Conservation (phyloP, 1,140 invertebrate genomes). For the Triops longicaudatus region DNA sequence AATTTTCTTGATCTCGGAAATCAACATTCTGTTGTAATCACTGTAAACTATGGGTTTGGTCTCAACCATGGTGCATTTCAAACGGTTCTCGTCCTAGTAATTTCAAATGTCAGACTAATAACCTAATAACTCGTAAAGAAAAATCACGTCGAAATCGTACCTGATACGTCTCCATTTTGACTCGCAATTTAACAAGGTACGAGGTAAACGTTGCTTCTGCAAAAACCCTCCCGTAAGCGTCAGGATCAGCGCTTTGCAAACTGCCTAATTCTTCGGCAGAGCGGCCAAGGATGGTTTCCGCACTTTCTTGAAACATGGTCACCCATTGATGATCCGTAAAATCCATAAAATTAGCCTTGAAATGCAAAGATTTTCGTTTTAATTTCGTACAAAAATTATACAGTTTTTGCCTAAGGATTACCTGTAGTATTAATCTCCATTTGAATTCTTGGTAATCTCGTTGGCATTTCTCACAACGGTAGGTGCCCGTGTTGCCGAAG, state of each 20-base stretch:
- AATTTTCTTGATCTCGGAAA: constrained; percentile 50
- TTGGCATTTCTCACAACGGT: constrained; percentile 90
- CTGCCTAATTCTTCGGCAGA: constrained; percentile 33
- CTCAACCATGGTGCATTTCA: constrained; percentile 62
- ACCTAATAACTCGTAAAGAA: constrained; percentile 9
- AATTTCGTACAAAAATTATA: too few species aligned
- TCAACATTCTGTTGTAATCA: constrained; percentile 60
- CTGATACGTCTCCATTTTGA: constrained; percentile 83
- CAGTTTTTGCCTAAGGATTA: constrained; percentile 43
- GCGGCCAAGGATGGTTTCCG: constrained; percentile 66
- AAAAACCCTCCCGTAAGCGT: constrained; percentile 51
- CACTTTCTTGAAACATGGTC: constrained; percentile 80
- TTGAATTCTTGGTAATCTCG: constrained; percentile 74
- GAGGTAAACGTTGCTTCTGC: constrained; percentile 64
- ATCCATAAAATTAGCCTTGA: constrained; percentile 69
- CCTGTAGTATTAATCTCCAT: constrained; percentile 69
- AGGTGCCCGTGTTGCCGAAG: constrained; percentile 67
- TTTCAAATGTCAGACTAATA: too few species aligned
- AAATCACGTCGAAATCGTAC: constrained; percentile 45
- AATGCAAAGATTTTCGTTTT: too few species aligned
- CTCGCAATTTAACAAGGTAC: constrained; percentile 69
- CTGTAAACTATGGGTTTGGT: constrained; percentile 63
- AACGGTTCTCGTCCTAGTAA: constrained; percentile 77
- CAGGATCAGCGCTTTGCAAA: constrained; percentile 37
- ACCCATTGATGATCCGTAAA: constrained; percentile 71